Base-by-base conservation (phyloP, 1,140 invertebrate species). In the Glossosoma conforme region DNA sequence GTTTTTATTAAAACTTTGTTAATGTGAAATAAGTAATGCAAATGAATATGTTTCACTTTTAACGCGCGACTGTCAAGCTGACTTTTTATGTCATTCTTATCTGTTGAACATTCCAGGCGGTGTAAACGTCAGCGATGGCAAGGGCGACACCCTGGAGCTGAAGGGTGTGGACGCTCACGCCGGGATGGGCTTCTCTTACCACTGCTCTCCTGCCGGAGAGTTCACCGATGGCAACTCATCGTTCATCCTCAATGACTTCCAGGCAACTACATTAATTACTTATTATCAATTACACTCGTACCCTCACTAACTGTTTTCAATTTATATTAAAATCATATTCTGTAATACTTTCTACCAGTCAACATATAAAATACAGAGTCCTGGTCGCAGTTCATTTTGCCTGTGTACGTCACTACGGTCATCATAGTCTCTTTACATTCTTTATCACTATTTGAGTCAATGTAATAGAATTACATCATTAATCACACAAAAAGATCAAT, bases 161-260 rank as follows among this genome's bases (percentile, higher is more conserved):
- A 18, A 11, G 2, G 17, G 4, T 2, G 14, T 13, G 2, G 49
- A 44, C 19, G 15, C 38, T 5, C 33, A 43, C 28, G 42, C 40
- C 2, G 28, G 6, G 6, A 28, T 8, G 24, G 24, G 24, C 24
- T 58, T 58, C 44, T 58, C 56, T 15, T 58, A 58, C 28, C 51
- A 52, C 32, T 57, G 55, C 41, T 50, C 47, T 1, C 38, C 47
- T 3, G 20, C 35, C 15, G 35, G 15, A 2, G 35, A 14, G 8
- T 37, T 47, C 35, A 10, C 33, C 21, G 15, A 17, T 10, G 22
- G 15, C 4, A 41, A 41, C 18, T 20, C 4, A 9, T 40, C 13
- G 8, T 17, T 40, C 18, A 30, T 25, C 17, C 15, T 48, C 1
- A 24, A 10, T 8, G 25, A 48, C 25, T 37, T 48, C 37, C 46